Percentiles rank a stretch among this genome's conserved stretches.
Conservation (phyloP, 2,797 vertebrate genomes). For the Molossus molossus region DNA sequence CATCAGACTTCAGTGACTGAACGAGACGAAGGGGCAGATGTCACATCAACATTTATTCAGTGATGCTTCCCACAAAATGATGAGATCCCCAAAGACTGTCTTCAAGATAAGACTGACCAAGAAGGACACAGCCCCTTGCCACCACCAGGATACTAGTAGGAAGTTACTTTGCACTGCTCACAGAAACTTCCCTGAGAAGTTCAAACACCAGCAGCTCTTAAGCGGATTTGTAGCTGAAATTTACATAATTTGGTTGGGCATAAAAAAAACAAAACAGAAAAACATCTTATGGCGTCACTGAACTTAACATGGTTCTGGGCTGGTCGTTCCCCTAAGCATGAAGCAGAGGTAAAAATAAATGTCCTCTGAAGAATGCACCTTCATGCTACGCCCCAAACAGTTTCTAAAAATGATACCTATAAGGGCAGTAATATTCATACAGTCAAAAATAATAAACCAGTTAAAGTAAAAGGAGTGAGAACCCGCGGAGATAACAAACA, state of each 20-base stretch:
- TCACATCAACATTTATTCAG: background rate
- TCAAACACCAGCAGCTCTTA: background rate
- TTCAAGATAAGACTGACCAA: background rate
- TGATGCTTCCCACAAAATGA: background rate
- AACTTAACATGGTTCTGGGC: conserved; percentile 37
- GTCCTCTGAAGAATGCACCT: background rate
- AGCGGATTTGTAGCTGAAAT: conserved; percentile 43
- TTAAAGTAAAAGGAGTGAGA: background rate
- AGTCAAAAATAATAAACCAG: background rate
- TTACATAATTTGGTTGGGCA: background rate
- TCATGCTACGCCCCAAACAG: background rate
- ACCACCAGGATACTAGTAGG: background rate
- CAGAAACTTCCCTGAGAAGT: background rate
- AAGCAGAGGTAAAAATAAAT: background rate
- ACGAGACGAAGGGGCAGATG: too few relatives aligned
- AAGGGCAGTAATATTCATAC: background rate
- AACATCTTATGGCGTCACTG: background rate
- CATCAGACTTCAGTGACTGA: background rate
- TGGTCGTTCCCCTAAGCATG: background rate
- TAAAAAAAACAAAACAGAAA: background rate
- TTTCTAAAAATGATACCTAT: conserved; percentile 31
- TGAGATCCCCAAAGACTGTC: background rate
- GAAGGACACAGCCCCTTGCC: background rate
- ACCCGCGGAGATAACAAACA: conserved; percentile 22
- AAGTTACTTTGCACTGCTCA: background rate